Percentiles rank a stretch among this genome's conserved stretches.
Evolutionary conservation across 2,888 invertebrate species (phyloP).

Genomic region (Colostygia pectinataria): DNA sequence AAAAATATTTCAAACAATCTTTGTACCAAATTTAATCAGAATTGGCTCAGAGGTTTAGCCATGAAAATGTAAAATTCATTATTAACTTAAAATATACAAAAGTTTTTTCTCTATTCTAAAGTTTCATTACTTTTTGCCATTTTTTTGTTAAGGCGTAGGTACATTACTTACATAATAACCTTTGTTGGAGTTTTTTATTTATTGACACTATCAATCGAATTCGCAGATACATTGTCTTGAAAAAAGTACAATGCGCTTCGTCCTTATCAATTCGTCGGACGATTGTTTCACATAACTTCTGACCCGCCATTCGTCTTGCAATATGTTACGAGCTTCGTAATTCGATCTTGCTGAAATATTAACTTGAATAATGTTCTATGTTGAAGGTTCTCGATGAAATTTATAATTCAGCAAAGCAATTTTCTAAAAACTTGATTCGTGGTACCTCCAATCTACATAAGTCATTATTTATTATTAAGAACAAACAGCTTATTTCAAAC

Average conservation of each 20-base stretch:
- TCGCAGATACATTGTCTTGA: slow-evolving; percentile 3
- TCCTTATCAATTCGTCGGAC: slow-evolving; percentile 12
- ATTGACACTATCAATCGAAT: slow-evolving; percentile 2
- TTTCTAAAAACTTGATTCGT: not conserved
- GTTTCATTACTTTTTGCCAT: too few species aligned
- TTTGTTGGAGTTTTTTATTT: not conserved
- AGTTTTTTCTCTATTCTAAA: too few species aligned
- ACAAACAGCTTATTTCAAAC: too few species aligned
- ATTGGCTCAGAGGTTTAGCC: too few species aligned
- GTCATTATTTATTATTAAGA: not conserved
- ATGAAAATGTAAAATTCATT: too few species aligned
- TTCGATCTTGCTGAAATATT: slow-evolving; percentile 77
- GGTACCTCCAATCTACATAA: not conserved
- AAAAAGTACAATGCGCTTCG: slow-evolving; percentile 7
- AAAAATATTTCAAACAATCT: too few species aligned
- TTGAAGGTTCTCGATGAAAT: slow-evolving; percentile 9
- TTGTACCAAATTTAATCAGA: too few species aligned
- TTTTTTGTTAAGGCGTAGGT: too few species aligned
- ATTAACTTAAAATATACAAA: too few species aligned
- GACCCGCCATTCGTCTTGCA: slow-evolving; percentile 61
- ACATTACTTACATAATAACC: too few species aligned
- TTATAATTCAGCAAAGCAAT: slow-evolving; percentile 29
- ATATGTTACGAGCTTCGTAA: slow-evolving; percentile 72
- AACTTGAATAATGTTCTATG: slow-evolving; percentile 58
- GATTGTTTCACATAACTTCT: slow-evolving; percentile 32